Conservation (phyloP, 2,888 invertebrate species). For the Altica lythri region DNA sequence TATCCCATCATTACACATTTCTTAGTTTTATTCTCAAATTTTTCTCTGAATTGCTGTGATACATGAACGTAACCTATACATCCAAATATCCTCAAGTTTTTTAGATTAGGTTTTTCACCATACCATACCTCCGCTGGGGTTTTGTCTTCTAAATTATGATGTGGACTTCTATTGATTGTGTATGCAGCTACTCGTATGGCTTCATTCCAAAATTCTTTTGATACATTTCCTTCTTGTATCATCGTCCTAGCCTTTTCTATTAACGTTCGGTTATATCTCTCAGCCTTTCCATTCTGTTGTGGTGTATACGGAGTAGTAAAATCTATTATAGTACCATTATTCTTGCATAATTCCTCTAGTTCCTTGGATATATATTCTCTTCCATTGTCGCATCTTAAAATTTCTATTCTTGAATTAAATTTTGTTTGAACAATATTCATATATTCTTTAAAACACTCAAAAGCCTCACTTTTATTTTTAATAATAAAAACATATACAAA, state of each 20-base stretch:
- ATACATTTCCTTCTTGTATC: slow-evolving; percentile 1
- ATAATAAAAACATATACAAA: slow-evolving; percentile 18
- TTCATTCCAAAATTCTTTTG: slow-evolving; percentile 18
- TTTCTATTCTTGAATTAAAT: slow-evolving; percentile 18
- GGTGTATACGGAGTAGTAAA: slow-evolving; percentile 17
- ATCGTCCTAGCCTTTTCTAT: slow-evolving; percentile 12
- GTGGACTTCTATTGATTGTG: slow-evolving; percentile 20
- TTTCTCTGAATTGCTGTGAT: background rate
- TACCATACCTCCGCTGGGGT: slow-evolving; percentile 29
- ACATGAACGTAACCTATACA: slow-evolving; percentile 14
- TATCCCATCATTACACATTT: too few species aligned
- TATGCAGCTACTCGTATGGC: slow-evolving; percentile 6
- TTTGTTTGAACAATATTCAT: slow-evolving; percentile 13
- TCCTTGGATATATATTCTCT: slow-evolving; percentile 30
- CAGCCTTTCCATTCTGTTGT: slow-evolving; percentile 14
- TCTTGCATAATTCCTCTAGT: background rate
- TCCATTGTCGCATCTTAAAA: slow-evolving; percentile 20
- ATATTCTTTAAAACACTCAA: slow-evolving; percentile 18
- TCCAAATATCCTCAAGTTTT: slow-evolving; percentile 27
- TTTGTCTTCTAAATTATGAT: background rate
- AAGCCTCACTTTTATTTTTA: slow-evolving; percentile 15
- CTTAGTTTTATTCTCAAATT: slow-evolving; percentile 2
- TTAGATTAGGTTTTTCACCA: slow-evolving; percentile 23
- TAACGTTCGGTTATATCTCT: slow-evolving; percentile 14
- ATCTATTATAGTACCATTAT: background rate